phyloP scores from a whole-genome alignment of 2,797 vertebrate species.

The Poecilia velifera region DNA sequence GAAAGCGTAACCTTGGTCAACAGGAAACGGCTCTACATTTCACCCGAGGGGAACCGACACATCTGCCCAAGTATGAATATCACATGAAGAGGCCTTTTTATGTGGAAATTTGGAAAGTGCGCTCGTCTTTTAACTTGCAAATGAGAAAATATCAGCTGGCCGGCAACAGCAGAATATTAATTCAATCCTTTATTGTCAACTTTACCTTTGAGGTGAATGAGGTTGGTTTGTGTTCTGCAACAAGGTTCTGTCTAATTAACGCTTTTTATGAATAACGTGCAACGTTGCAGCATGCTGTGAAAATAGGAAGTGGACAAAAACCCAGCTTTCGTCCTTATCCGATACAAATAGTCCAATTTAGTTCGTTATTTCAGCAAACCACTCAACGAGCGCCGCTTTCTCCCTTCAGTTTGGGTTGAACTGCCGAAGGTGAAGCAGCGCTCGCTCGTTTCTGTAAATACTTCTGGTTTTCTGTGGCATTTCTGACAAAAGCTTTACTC shows the following conservation, averaged over 20 bases:
- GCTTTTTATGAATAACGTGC: conserved; percentile 10
- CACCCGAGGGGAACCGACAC: conserved; percentile 46
- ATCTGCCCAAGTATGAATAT: conserved; percentile 57
- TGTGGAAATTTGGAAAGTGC: conserved; percentile 54
- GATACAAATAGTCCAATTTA: background rate
- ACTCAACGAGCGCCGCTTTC: background rate
- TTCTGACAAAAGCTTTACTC: background rate
- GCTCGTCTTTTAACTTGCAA: conserved; percentile 55
- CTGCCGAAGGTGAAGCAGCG: background rate
- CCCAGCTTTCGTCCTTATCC: background rate
- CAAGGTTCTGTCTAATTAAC: conserved; percentile 32
- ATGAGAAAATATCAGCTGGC: conserved; percentile 47
- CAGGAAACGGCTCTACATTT: conserved; percentile 58
- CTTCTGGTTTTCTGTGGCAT: background rate
- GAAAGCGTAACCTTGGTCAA: conserved; percentile 63
- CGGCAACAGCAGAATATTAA: conserved; percentile 46
- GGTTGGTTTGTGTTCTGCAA: conserved; percentile 28
- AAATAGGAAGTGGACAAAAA: background rate
- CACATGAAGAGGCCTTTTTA: conserved; percentile 57
- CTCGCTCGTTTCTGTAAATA: background rate
- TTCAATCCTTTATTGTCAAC: conserved; percentile 48
- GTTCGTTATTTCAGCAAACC: background rate
- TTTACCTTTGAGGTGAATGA: conserved; percentile 28
- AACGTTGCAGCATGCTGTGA: conserved; percentile 3
- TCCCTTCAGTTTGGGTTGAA: background rate